Percentiles rank a stretch among this genome's conserved stretches.
Conservation (phyloP, 2,797 vertebrate species). For the Tangara arthus region DNA sequence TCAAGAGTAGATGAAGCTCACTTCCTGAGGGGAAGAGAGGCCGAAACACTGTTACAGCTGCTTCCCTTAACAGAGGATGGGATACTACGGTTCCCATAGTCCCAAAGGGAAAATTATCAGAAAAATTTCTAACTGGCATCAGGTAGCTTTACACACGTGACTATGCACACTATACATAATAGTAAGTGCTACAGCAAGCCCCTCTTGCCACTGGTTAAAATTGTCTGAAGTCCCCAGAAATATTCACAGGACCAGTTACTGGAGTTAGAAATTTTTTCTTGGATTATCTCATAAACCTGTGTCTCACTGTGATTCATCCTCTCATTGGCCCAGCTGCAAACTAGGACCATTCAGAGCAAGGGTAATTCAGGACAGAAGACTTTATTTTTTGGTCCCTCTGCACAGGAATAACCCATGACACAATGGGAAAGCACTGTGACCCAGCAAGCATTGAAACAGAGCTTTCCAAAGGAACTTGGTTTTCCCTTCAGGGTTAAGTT, state of each 20-base stretch:
- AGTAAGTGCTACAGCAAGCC: not conserved
- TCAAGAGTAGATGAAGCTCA: not conserved
- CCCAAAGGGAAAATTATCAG: not conserved
- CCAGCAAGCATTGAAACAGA: not conserved
- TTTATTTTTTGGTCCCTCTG: not conserved
- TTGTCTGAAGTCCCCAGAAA: not conserved
- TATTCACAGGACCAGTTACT: not conserved
- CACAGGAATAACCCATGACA: not conserved
- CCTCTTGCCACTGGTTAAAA: not conserved
- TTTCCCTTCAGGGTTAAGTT: not conserved
- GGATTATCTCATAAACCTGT: not conserved
- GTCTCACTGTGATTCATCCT: not conserved
- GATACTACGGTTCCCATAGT: rapidly evolving
- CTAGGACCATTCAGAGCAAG: not conserved
- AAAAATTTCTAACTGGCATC: not conserved
- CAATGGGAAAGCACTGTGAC: not conserved
- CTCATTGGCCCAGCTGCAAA: not conserved
- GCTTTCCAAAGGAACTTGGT: not conserved
- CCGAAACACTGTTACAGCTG: rapidly evolving
- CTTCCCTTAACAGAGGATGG: not conserved
- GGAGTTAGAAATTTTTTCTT: not conserved
- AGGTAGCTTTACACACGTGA: rapidly evolving
- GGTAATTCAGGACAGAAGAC: not conserved
- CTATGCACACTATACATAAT: too few relatives aligned
- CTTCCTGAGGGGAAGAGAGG: not conserved